These are phyloP conservation scores for Trinectes maculatus DNA, from an alignment of 2,113 vertebrate genomes.

Conservation along the genomic window DNA sequence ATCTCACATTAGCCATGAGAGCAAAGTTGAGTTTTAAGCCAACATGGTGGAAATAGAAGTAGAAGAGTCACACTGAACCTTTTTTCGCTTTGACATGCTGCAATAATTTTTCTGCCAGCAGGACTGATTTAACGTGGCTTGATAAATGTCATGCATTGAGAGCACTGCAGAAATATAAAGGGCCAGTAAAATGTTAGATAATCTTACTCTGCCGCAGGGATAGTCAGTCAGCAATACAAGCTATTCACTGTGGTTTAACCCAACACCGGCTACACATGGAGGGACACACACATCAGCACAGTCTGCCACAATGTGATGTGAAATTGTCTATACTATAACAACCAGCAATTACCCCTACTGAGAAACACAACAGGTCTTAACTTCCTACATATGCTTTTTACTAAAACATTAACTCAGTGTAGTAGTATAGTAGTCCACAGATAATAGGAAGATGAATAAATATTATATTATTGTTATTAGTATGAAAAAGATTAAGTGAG, in stretches of 20 bases:
- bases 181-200: constrained; percentile 45
- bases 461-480: too few relatives aligned
- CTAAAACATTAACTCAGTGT: too few relatives aligned
- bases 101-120: constrained; percentile 33
- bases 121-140: constrained; percentile 20
- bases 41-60: constrained; percentile 2
- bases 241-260: constrained; percentile 13
- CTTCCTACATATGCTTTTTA: too few relatives aligned
- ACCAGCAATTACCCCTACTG: too few relatives aligned
- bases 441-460: too few relatives aligned
- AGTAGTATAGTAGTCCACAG: too few relatives aligned
- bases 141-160: constrained; percentile 37
- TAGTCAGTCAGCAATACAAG: background rate
- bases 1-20: constrained; percentile 11
- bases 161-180: constrained; percentile 28
- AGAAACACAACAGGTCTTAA: too few relatives aligned
- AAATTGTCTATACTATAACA: background rate
- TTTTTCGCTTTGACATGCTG: constrained; percentile 32
- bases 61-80: constrained; percentile 21
- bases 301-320: background rate
- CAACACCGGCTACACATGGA: background rate
- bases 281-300: background rate
- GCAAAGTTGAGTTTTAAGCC: constrained; percentile 10
- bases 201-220: constrained; percentile 12
- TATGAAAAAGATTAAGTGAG: too few relatives aligned